Percentiles rank a stretch among this genome's conserved stretches.
These are phyloP conservation scores for Synanthedon vespiformis DNA, from an alignment of 2,888 invertebrate genomes.

Conservation along the genomic window DNA sequence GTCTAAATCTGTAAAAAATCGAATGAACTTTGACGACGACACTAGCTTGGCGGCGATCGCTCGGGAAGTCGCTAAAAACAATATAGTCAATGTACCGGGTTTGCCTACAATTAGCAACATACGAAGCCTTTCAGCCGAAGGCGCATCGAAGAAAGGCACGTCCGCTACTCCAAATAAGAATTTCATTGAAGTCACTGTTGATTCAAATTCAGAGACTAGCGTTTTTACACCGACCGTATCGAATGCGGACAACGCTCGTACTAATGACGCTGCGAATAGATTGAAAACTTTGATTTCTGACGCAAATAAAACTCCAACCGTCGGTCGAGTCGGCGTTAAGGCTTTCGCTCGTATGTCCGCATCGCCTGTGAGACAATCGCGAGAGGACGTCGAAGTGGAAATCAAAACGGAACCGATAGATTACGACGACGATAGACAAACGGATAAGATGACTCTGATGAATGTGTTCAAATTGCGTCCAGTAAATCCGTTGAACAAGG, in stretches of 20 bases:
- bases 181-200: constrained; percentile 26
- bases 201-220: constrained; percentile 25
- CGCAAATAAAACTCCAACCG: constrained; percentile 13
- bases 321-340: constrained; percentile 51
- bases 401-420: constrained; percentile 58
- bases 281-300: constrained; percentile 31
- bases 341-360: constrained; percentile 58
- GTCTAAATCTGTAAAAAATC: constrained; percentile 25
- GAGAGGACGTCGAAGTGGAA: constrained; percentile 32
- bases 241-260: constrained; percentile 23
- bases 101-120: constrained; percentile 49
- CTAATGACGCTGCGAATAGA: constrained; percentile 35
- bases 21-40: constrained; percentile 36
- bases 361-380: constrained; percentile 14
- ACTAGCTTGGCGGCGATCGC: constrained; percentile 36
- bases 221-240: constrained; percentile 41
- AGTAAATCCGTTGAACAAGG: constrained; percentile 17
- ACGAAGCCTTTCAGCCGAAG: constrained; percentile 33
- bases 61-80: constrained; percentile 17
- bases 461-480: constrained; percentile 48
- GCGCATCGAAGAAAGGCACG: constrained; percentile 11
- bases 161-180: constrained; percentile 11
- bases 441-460: constrained; percentile 51
- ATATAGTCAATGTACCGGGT: constrained; percentile 14
- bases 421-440: constrained; percentile 45